Evolutionary conservation across 2,888 invertebrate genomes (phyloP).

Genomic region (Meiosimyza decipiens): DNA sequence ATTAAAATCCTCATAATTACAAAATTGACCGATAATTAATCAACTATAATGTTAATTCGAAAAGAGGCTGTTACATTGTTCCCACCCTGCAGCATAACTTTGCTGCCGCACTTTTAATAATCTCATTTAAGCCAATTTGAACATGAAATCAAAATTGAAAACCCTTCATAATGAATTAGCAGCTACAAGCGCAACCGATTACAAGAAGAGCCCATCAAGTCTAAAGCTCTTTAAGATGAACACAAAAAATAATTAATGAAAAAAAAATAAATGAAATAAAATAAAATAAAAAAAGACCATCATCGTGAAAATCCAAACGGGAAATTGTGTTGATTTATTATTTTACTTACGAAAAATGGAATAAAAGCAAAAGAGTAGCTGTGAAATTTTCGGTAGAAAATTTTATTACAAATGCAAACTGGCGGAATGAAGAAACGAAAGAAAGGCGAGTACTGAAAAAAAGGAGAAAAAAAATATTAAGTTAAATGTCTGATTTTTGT

Average conservation of each 20-base stretch:
- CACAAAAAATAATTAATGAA: neutral
- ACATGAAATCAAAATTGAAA: neutral
- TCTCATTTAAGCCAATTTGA: slow-evolving; percentile 5
- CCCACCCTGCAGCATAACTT: too few species aligned
- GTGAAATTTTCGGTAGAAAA: too few species aligned
- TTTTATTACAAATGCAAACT: too few species aligned
- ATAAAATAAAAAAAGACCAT: neutral
- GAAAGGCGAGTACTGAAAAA: too few species aligned
- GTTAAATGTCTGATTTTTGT: neutral
- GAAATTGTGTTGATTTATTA: slow-evolving; percentile 14
- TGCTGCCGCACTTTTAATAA: neutral
- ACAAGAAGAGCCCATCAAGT: neutral
- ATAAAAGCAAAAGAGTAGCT: neutral
- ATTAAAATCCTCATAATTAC: too few species aligned
- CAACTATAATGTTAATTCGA: too few species aligned
- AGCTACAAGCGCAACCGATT: too few species aligned
- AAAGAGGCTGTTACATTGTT: too few species aligned
- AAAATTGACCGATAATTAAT: too few species aligned
- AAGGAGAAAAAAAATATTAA: neutral
- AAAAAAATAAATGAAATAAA: slow-evolving; percentile 6
- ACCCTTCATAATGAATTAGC: too few species aligned
- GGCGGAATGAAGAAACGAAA: too few species aligned
- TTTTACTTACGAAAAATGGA: neutral
- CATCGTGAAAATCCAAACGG: neutral
- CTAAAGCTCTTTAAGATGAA: slow-evolving; percentile 10